Evolutionary conservation across 2,888 invertebrate species (phyloP).

Genomic region (Meiosimyza platycephala): DNA sequence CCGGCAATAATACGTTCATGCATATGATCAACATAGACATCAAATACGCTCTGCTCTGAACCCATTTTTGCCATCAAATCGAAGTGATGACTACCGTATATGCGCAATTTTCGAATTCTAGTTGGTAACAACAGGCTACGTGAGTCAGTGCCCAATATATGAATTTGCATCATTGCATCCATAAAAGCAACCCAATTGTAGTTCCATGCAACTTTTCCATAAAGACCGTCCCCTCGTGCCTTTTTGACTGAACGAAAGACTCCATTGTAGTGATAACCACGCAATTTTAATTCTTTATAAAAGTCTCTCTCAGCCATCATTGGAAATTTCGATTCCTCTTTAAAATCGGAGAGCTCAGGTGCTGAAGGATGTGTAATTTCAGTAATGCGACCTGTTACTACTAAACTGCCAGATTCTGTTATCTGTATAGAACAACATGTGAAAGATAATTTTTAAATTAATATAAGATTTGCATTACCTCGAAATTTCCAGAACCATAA

Average conservation of each 20-base stretch:
- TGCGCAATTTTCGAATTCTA: conserved; percentile 76
- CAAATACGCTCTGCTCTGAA: conserved; percentile 57
- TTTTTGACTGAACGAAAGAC: conserved; percentile 57
- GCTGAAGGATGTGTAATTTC: conserved; percentile 54
- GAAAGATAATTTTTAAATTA: neutral
- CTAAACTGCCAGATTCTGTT: conserved; percentile 76
- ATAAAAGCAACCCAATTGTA: conserved; percentile 90
- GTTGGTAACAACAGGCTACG: conserved; percentile 81
- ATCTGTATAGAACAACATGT: conserved; percentile 66
- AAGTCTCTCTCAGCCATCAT: conserved; percentile 73
- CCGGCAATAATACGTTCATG: conserved; percentile 72
- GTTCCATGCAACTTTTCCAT: conserved; percentile 72
- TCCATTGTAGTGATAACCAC: conserved; percentile 75
- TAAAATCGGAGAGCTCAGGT: conserved; percentile 47
- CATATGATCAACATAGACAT: conserved; percentile 59
- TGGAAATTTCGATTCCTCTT: conserved; percentile 51
- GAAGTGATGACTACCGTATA: conserved; percentile 75
- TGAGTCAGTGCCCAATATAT: conserved; percentile 77
- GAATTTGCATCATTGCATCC: conserved; percentile 89
- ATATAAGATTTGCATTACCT: conserved; percentile 62
- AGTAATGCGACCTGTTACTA: conserved; percentile 78
- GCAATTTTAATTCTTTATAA: conserved; percentile 77
- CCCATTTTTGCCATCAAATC: conserved; percentile 67
- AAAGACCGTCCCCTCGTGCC: conserved; percentile 62
- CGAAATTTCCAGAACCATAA: conserved; percentile 73